Evolutionary conservation across 2,797 vertebrate genomes (phyloP), one percentile per base, ranked within the genome.

Genomic region (Hoplostethus atlanticus): DNA sequence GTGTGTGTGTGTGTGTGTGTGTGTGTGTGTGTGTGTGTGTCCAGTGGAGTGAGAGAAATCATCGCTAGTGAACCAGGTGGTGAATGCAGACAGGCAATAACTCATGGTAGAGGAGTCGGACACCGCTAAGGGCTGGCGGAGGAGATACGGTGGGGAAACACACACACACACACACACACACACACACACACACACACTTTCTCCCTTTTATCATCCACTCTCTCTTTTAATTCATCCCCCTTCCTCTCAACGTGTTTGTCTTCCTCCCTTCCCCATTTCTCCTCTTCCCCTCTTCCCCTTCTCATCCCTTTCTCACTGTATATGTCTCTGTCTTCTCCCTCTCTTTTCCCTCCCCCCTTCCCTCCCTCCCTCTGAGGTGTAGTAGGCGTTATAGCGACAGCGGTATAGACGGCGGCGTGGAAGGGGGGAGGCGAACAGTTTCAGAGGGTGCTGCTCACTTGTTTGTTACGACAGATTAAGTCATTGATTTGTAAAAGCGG

Each of bases 391-490:
- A 74, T 61, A 44, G 68, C 64, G 71, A 84, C 71, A 58, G 83
- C 30, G 55, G 48, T 52, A 21, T 1, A 21, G 69, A 65, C 7
- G 30, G 2, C 0, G 2, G 30, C 16, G 25, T 56, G 13, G 34
- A 15, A 2, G 7, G 74, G 66, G 77, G 69, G 64, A 61, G 51
- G 68, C 65, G 80, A 76, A 65, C 65, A 40, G 68, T 72, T 21
- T 70, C 76, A 64, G 82, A 88, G 87, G 87, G 87, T 83, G 85
- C 81, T 92, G 93, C 91, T 94, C 93, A 91, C 91, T 94, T 93
- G 90, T 95, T 95, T 94, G 92, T 93, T 93, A 92, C 88, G 55
- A 92, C 90, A 93, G 92, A 93, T 95, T 94, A 94, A 93, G 88
- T 91, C 83, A 95, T 94, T 84, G 93, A 95, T 95, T 95, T 92